Evolutionary conservation across 2,797 vertebrate genomes (phyloP), one percentile per base, ranked within the genome.

Genomic region (Philypnodon macrostomus): DNA sequence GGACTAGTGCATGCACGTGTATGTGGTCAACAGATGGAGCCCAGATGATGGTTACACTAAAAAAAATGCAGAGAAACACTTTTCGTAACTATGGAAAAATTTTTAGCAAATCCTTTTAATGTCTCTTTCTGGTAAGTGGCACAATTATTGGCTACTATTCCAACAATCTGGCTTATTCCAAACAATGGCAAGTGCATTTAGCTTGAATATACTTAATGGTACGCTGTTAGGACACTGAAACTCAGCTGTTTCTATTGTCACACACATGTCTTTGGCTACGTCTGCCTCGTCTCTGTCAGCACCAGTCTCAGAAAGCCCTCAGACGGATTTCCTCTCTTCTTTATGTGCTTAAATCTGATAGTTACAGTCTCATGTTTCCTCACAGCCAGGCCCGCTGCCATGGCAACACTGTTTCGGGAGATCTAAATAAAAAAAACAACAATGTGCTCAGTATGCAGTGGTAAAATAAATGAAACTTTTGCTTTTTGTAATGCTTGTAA

Each of bases 241-340:
- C 37, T 62, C 1, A 66, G 54, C 72, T 68, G 67, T 63, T 68
- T 61, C 58, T 53, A 58, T 80, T 77, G 69, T 79, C 34, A 9
- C 53, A 16, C 19, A 34, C n/a, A 5, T 36, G 6, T 53, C 21
- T 57, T 55, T 62, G 48, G 57, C 46, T 58, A 41, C 8, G 34
- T 71, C 69, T 58, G 71, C 45, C 51, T 58, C 46, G 2, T 15
- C 32, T 68, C 83, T 84, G 80, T 87, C 84, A 87, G 71, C 83
- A 70, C 69, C 26, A 57, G 55, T 63, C 65, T 84, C 77, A 76
- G 53, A 59, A 45, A 6, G 4, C 41, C 70, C 57, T 70, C 84
- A 55, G 57, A 38, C 54, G 76, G 84, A 86, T 85, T 86, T 85
- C 68, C 84, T 77, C 53, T 51, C 18, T 56, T 32, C 58, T 48